Evolutionary conservation across 2,113 vertebrate species (phyloP).

Genomic region (Dasyornis broadbenti): DNA sequence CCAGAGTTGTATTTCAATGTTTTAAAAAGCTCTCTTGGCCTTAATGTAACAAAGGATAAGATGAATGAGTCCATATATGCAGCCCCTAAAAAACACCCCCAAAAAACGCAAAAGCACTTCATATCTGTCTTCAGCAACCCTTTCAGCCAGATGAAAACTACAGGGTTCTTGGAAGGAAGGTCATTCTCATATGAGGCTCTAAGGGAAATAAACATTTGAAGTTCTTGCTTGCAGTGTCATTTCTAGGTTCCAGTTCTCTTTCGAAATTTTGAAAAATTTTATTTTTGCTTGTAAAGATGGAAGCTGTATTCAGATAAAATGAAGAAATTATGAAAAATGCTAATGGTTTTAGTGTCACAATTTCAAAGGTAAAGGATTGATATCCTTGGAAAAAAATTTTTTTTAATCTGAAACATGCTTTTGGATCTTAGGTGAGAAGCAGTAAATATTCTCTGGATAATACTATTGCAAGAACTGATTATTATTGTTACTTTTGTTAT

Average conservation of each 20-base stretch:
- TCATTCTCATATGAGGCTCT: neutral
- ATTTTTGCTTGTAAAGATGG: neutral
- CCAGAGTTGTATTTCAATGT: neutral
- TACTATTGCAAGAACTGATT: neutral
- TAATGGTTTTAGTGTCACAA: neutral
- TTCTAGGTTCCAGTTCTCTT: neutral
- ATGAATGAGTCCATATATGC: neutral
- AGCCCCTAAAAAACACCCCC: fast-evolving
- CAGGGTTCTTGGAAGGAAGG: neutral
- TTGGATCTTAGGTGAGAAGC: neutral
- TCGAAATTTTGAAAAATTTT: neutral
- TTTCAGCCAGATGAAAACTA: neutral
- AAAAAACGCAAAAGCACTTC: neutral
- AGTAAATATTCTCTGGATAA: neutral
- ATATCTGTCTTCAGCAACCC: neutral
- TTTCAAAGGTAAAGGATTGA: neutral
- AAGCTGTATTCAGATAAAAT: neutral
- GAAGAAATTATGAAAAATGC: neutral
- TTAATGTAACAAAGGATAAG: neutral
- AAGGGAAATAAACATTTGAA: constrained; percentile 6
- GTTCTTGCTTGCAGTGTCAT: neutral
- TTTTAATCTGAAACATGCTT: neutral
- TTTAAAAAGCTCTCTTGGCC: neutral
- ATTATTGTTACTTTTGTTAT: neutral
- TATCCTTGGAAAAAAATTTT: neutral